Conservation (phyloP, 2,797 vertebrate species). For the Gadopsis bispinosus region DNA sequence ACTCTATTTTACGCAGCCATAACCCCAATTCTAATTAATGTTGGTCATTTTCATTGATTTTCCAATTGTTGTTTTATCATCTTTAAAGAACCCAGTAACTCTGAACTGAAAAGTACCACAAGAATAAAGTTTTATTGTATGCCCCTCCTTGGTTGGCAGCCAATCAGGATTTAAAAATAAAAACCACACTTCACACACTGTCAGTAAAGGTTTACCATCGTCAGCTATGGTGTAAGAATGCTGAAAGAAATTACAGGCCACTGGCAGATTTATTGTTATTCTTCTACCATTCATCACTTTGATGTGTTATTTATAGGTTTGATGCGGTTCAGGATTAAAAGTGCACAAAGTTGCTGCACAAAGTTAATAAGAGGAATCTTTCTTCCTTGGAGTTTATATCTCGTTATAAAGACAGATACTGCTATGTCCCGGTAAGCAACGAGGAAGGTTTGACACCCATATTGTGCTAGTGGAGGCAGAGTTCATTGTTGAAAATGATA, state of each 20-base stretch:
- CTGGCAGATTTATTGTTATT: slow-evolving; percentile 34
- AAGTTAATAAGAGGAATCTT: slow-evolving; percentile 8
- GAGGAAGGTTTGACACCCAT: not conserved
- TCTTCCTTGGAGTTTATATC: slow-evolving; percentile 3
- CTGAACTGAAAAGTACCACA: slow-evolving; percentile 34
- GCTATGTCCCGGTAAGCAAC: not conserved
- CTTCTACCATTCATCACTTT: slow-evolving; percentile 14
- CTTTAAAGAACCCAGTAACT: slow-evolving; percentile 35
- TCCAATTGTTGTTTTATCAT: slow-evolving; percentile 50
- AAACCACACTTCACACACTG: slow-evolving; percentile 23
- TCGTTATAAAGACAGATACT: slow-evolving; percentile 6
- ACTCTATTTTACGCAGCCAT: slow-evolving; percentile 42
- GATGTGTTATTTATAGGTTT: slow-evolving; percentile 19
- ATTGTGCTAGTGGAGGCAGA: slow-evolving; percentile 11
- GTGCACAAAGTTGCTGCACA: slow-evolving; percentile 1
- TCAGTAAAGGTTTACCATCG: slow-evolving; percentile 33
- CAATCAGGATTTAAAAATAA: slow-evolving; percentile 42
- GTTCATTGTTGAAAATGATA: not conserved
- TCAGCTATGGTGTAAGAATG: slow-evolving; percentile 17
- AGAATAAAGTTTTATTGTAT: slow-evolving; percentile 52
- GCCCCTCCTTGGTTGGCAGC: slow-evolving; percentile 37
- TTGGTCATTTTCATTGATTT: slow-evolving; percentile 52
- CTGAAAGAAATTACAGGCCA: slow-evolving; percentile 13
- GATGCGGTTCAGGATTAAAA: slow-evolving; percentile 1
- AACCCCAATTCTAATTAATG: slow-evolving; percentile 59